These are phyloP conservation scores for Panthera leo DNA, from an alignment of 2,113 vertebrate species.

Conservation along the genomic window DNA sequence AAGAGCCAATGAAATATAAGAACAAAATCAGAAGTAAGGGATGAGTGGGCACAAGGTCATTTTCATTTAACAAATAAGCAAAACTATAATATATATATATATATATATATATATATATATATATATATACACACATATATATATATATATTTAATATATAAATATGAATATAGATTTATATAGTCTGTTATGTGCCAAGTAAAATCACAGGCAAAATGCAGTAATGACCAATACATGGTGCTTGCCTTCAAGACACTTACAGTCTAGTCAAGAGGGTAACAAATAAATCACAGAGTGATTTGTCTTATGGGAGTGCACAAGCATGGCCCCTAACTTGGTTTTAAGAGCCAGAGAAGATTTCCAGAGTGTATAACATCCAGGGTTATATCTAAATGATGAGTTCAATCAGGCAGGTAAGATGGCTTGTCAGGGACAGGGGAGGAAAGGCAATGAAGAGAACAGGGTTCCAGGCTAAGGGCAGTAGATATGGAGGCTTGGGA, in stretches of 20 bases:
- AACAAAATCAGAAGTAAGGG: neutral
- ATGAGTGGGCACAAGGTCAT: neutral
- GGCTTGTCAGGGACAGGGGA: neutral
- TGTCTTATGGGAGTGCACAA: neutral
- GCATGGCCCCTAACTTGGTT: neutral
- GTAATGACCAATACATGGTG: neutral
- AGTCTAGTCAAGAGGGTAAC: neutral
- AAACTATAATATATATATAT: neutral
- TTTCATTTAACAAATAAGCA: neutral
- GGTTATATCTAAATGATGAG: neutral
- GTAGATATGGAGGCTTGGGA: no score
- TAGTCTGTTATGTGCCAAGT: neutral
- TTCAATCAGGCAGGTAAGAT: neutral
- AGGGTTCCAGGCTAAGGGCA: neutral
- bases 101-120: neutral
- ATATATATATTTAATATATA: neutral
- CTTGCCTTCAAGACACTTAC: neutral
- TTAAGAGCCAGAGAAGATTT: neutral
- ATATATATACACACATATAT: neutral
- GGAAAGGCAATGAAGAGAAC: neutral
- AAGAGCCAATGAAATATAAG: neutral
- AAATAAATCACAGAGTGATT: neutral
- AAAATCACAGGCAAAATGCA: neutral
- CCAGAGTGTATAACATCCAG: neutral
- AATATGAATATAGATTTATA: neutral